A percentile compares a stretch with the other conserved stretches of the same genome.
These are phyloP conservation scores for Oscheius sp. DNA, from an alignment of 2,888 invertebrate genomes.

Conservation along the genomic window DNA sequence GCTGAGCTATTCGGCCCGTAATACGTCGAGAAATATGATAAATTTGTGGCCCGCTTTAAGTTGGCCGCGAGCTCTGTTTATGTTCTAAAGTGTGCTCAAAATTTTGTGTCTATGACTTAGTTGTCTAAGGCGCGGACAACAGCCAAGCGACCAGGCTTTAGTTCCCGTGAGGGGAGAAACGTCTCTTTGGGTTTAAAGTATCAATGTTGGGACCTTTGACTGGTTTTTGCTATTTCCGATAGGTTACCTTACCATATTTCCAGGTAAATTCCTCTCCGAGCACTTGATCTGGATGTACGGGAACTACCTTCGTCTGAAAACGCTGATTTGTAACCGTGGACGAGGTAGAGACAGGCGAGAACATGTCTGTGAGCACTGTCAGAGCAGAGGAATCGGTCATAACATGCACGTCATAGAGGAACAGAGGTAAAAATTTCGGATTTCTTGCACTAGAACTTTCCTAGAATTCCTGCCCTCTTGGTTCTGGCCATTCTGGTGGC, in stretches of 20 bases:
- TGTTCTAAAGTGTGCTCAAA: too few species aligned
- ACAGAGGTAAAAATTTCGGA: constrained; percentile 51
- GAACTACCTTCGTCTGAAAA: constrained; percentile 68
- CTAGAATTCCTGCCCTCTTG: constrained; percentile 72
- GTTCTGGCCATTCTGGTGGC: constrained; percentile 71
- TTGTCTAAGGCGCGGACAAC: too few species aligned
- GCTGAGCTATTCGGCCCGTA: too few species aligned
- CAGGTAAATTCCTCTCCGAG: constrained; percentile 72
- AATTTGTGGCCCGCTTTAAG: too few species aligned
- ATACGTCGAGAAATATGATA: too few species aligned
- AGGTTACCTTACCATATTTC: constrained; percentile 8
- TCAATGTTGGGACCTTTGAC: too few species aligned
- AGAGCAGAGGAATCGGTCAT: constrained; percentile 62
- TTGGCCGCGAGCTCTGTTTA: too few species aligned
- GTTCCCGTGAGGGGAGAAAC: too few species aligned
- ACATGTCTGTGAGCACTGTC: constrained; percentile 71
- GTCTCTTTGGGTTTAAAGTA: too few species aligned
- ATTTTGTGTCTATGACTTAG: too few species aligned
- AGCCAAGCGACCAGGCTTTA: too few species aligned
- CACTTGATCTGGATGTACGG: constrained; percentile 73
- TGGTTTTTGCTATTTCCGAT: too few species aligned
- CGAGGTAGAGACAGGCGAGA: constrained; percentile 56
- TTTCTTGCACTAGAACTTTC: not conserved
- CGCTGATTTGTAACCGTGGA: constrained; percentile 38
- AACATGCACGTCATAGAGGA: constrained; percentile 70